phyloP scores from a whole-genome alignment of 2,797 vertebrate genomes.

The Delichon dasypus region DNA sequence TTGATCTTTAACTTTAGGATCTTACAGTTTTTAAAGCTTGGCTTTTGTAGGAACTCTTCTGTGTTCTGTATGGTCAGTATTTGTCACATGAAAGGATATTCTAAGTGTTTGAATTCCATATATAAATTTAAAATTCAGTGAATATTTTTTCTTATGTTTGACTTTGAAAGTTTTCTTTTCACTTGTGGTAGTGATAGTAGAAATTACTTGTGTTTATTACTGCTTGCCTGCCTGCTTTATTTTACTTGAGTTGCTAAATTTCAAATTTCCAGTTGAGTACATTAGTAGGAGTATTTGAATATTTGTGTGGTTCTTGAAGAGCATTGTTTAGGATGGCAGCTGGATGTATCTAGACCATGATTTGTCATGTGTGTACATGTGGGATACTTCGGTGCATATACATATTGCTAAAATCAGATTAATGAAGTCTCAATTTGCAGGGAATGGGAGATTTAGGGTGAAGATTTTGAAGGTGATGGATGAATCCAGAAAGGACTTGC shows the following conservation, averaged over 20 bases:
- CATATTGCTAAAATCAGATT: neutral
- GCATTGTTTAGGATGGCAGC: neutral
- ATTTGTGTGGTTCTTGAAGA: neutral
- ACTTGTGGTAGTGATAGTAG: neutral
- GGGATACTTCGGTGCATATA: neutral
- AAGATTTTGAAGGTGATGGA: neutral
- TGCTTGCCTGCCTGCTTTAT: neutral
- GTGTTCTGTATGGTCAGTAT: neutral
- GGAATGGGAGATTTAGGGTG: neutral
- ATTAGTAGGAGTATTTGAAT: neutral
- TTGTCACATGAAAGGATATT: neutral
- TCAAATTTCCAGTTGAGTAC: neutral
- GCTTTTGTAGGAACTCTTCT: neutral
- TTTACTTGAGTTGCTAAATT: neutral
- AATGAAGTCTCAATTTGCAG: neutral
- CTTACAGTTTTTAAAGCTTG: neutral
- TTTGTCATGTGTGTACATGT: neutral
- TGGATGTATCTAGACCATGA: neutral
- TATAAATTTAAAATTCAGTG: neutral
- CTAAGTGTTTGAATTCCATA: neutral
- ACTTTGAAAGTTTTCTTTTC: neutral
- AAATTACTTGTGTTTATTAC: neutral
- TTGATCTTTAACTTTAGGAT: neutral
- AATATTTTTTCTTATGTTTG: neutral
- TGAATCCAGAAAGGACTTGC: neutral